Conservation (phyloP, 2,888 invertebrate genomes). For the Aspidiotus rigidus region DNA sequence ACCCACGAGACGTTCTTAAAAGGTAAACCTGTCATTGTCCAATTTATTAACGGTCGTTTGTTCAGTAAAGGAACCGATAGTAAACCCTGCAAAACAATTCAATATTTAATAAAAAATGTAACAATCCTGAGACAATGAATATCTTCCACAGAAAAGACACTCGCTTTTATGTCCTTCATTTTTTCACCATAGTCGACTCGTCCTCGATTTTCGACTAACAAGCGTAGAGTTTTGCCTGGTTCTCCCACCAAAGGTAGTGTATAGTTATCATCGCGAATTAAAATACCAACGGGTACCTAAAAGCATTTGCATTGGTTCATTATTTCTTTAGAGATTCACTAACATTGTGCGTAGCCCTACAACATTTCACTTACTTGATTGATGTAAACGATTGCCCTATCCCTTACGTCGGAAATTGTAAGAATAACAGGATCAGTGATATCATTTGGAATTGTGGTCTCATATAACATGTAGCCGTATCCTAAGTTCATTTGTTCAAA, state of each 20-base stretch:
- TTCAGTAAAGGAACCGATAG: not conserved
- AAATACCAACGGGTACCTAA: no score
- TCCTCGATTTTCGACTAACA: constrained; percentile 68
- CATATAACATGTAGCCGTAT: constrained; percentile 57
- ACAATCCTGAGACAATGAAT: no score
- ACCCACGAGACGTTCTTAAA: constrained; percentile 36
- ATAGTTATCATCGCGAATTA: constrained; percentile 39
- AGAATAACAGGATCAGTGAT: constrained; percentile 45
- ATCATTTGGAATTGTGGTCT: constrained; percentile 46
- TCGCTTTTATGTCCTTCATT: no score
- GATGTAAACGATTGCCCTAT: constrained; percentile 60
- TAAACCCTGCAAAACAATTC: constrained; percentile 4
- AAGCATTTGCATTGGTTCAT: no score
- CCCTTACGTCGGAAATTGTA: constrained; percentile 51
- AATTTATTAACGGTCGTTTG: constrained; percentile 40
- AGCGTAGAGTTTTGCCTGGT: constrained; percentile 41
- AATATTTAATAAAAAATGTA: not conserved
- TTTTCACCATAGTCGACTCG: constrained; percentile 36
- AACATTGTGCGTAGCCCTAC: no score
- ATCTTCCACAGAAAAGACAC: no score
- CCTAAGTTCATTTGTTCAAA: constrained; percentile 55
- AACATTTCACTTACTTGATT: constrained; percentile 38
- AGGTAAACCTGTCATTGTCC: constrained; percentile 58
- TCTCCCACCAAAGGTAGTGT: constrained; percentile 45
- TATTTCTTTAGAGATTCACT: no score